Base-by-base conservation (phyloP, 2,888 invertebrate species). In the Mamestra brassicae region DNA sequence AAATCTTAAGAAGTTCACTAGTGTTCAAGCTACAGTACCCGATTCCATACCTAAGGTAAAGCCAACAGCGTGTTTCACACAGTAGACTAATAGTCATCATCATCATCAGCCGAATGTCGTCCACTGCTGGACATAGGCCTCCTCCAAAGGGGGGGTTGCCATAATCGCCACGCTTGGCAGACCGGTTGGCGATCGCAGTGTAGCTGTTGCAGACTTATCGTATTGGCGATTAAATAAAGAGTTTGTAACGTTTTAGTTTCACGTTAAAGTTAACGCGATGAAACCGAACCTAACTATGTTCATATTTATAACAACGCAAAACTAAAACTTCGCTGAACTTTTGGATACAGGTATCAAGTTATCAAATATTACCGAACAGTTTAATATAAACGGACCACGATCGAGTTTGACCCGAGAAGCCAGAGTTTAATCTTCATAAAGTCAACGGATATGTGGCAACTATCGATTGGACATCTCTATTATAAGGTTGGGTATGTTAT, bases 371-470 rank as follows among this genome's bases (percentile, higher is more conserved):
- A 74, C 54, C 72, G n/a, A 80, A 80, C 63, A 80, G 42, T 80
- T 84, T 84, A 84, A 80, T 73, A 54, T 73, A 70, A 57, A 50
- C 80, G 55, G 78, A 64, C 73, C 45, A 52, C 66, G 64, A 57
- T 58, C 55, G 66, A 67, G 58, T 57, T 70, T 61, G 70, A 71
- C 74, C 74, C 66, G 8, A 75, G 38, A 73, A 76, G 65, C 57
- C 61, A 81, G 4, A 84, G 76, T 76, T 76, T 81, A 82, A 83
- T 83, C 85, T 81, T 60, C 82, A 81, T 85, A 85, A 85, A 85
- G 67, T 81, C 67, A 73, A 63, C 70, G 67, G 61, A 69, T 85
- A 73, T 70, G 58, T 67, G 38, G 74, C 34, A 63, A 66, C 66
- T 76, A 85, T 76, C 76, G 85, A 72, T 81, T 68, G 45, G 45